A percentile compares a stretch with the other conserved stretches of the same genome.
Evolutionary conservation across 2,888 invertebrate species (phyloP).

Genomic region (Dynastes tityus): DNA sequence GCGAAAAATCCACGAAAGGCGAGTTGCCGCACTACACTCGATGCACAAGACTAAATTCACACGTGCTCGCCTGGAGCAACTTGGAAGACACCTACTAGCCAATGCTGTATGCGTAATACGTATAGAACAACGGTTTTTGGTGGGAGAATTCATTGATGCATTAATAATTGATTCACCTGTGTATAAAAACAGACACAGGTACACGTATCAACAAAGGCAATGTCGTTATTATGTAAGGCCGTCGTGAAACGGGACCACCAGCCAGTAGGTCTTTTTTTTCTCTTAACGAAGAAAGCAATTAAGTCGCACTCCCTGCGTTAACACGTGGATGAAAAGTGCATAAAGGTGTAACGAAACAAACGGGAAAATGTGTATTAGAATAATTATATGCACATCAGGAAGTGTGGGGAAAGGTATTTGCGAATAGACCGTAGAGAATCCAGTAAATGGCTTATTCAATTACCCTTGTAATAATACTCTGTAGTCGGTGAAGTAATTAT

Average conservation of each 20-base stretch:
- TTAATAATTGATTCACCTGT: conserved; percentile 41
- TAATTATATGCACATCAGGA: too few species aligned
- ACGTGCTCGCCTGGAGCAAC: conserved; percentile 37
- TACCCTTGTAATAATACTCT: too few species aligned
- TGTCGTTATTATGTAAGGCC: conserved; percentile 1
- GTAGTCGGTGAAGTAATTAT: too few species aligned
- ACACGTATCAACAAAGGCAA: neutral
- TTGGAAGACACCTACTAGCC: conserved; percentile 31
- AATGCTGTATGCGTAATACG: neutral
- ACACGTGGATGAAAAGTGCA: neutral
- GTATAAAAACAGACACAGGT: neutral
- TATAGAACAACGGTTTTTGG: neutral
- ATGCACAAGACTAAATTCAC: conserved; percentile 24
- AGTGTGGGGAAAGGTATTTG: too few species aligned
- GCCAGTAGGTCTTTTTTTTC: neutral
- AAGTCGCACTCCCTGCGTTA: neutral
- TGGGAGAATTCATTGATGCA: conserved; percentile 41
- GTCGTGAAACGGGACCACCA: neutral
- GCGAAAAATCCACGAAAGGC: neutral
- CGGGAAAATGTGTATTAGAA: neutral
- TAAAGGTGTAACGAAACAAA: conserved; percentile 6
- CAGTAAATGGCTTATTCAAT: too few species aligned
- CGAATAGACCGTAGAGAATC: too few species aligned
- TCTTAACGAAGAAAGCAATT: neutral
- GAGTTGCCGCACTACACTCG: neutral